Conservation (phyloP, 2,797 vertebrate species). For the Myotis pilosus region DNA sequence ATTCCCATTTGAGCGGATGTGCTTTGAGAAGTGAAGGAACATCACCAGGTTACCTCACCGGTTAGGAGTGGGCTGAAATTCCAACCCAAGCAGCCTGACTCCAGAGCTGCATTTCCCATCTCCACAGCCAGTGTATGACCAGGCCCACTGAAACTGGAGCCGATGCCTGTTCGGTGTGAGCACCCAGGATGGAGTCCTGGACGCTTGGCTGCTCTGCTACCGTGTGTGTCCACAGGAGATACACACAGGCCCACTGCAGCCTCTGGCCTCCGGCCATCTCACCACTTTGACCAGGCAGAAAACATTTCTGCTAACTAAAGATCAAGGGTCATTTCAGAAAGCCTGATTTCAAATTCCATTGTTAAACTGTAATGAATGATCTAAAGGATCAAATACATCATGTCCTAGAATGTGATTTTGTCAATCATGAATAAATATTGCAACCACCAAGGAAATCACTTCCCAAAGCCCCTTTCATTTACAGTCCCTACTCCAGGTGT, state of each 20-base stretch:
- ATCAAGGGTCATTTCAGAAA: constrained; percentile 14
- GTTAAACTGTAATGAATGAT: constrained; percentile 27
- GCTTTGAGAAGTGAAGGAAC: neutral
- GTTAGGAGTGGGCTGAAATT: neutral
- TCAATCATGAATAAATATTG: constrained; percentile 40
- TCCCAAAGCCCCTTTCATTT: neutral
- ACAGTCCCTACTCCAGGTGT: neutral
- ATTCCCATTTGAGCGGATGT: neutral
- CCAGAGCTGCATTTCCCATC: neutral
- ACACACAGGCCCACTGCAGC: neutral
- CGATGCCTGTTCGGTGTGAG: neutral
- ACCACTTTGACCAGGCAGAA: neutral
- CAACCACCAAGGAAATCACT: constrained; percentile 25
- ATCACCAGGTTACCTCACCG: neutral
- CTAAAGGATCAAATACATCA: neutral
- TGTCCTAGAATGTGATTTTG: neutral
- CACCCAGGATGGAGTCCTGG: neutral
- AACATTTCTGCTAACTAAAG: neutral
- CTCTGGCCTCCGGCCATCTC: neutral
- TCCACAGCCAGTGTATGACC: neutral
- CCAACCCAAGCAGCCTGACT: neutral
- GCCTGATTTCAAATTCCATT: neutral
- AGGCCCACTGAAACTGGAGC: neutral
- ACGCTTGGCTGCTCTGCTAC: neutral
- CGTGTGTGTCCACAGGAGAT: neutral